phyloP scores from a whole-genome alignment of 2,888 invertebrate genomes.

The Lithodes maja region DNA sequence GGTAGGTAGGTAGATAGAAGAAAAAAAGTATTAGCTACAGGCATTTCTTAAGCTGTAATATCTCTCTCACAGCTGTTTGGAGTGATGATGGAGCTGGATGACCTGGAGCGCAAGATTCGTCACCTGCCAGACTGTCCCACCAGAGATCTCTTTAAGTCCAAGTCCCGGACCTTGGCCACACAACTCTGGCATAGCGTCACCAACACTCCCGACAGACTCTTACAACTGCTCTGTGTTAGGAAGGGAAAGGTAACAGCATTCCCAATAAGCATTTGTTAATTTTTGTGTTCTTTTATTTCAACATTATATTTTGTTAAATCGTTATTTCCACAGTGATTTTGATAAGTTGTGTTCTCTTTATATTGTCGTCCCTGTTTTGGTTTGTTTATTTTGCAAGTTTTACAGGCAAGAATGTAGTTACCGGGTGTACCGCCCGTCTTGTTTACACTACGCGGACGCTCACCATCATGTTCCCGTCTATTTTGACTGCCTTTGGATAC shows the following conservation, averaged over 20 bases:
- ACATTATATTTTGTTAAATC: no score
- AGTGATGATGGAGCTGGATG: conserved; percentile 66
- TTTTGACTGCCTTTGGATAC: no score
- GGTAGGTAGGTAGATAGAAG: background rate
- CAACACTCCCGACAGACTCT: conserved; percentile 43
- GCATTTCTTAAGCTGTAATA: no score
- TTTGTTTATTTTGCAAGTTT: no score
- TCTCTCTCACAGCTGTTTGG: conserved; percentile 53
- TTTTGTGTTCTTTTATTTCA: background rate
- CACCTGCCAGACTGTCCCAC: conserved; percentile 64
- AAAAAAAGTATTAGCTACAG: background rate
- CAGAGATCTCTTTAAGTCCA: conserved; percentile 50
- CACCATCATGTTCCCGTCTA: no score
- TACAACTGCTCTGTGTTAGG: conserved; percentile 58
- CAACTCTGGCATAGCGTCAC: conserved; percentile 50
- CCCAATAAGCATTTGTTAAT: no score
- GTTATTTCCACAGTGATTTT: no score
- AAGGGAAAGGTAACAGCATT: conserved; percentile 69
- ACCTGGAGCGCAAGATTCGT: conserved; percentile 66
- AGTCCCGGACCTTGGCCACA: conserved; percentile 43
- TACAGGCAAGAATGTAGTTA: no score
- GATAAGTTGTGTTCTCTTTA: no score
- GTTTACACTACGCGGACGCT: no score
- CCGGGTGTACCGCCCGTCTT: no score
- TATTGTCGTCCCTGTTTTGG: no score